These are phyloP conservation scores for Indicator indicator DNA, from an alignment of 2,113 vertebrate species.

Conservation along the genomic window DNA sequence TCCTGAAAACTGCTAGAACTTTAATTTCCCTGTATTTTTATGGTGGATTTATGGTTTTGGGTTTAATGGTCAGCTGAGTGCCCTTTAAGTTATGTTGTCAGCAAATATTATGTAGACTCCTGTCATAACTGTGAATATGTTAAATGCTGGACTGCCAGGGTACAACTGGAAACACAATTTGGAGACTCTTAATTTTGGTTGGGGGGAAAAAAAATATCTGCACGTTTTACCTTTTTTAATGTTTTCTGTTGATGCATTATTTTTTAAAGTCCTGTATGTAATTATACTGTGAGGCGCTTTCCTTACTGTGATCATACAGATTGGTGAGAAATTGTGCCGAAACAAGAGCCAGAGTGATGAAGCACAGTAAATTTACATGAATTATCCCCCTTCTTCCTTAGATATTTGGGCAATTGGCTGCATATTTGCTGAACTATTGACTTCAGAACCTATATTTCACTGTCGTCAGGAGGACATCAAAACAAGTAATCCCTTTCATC, in stretches of 20 bases:
- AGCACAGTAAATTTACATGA: conserved; percentile 14
- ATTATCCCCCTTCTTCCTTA: conserved; percentile 60
- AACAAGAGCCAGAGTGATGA: not conserved
- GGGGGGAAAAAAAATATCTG: not conserved
- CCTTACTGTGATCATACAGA: not conserved
- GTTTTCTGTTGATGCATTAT: not conserved
- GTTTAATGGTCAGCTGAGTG: not conserved
- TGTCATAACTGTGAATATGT: not conserved
- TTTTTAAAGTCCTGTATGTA: not conserved
- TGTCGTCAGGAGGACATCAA: conserved; percentile 99
- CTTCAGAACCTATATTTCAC: conserved; percentile 97
- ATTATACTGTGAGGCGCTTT: not conserved
- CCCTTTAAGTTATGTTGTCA: not conserved
- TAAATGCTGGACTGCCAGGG: not conserved
- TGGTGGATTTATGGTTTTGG: not conserved
- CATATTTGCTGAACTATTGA: conserved; percentile 97
- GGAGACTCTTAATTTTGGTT: not conserved
- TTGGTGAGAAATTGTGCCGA: not conserved
- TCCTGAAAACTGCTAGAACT: not conserved
- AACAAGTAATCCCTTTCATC: conserved; percentile 98
- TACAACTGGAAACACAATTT: conserved; percentile 15
- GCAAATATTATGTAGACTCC: not conserved
- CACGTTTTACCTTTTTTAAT: not conserved
- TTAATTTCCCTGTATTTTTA: not conserved
- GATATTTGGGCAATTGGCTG: conserved; percentile 99